A percentile compares a stretch with the other conserved stretches of the same genome.
Conservation (phyloP, 2,113 vertebrate species). For the Charadrius vociferus region DNA sequence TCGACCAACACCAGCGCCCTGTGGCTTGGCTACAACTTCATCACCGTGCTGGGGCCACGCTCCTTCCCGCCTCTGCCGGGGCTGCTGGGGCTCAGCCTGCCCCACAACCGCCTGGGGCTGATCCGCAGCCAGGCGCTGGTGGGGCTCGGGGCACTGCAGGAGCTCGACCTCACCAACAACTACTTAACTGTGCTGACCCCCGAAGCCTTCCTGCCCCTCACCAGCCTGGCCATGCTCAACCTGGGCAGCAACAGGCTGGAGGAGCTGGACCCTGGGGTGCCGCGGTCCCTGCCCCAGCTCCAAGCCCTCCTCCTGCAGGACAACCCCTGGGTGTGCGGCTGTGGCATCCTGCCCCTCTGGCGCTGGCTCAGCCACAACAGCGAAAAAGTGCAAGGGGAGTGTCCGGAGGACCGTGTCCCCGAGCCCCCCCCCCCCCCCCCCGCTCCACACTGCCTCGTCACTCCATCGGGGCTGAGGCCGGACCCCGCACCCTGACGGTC, state of each 20-base stretch:
- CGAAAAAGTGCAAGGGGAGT: constrained; percentile 70
- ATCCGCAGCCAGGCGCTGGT: constrained; percentile 72
- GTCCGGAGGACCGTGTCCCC: not conserved
- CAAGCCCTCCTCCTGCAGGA: constrained; percentile 55
- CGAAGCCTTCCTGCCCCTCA: constrained; percentile 65
- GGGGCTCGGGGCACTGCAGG: constrained; percentile 56
- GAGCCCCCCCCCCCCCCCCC: not conserved
- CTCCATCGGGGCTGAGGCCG: not conserved
- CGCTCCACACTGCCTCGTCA: rapidly evolving
- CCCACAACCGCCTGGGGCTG: constrained; percentile 61
- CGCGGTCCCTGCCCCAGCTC: constrained; percentile 50
- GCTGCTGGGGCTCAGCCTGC: constrained; percentile 67
- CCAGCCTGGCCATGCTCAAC: constrained; percentile 52
- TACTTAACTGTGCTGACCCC: constrained; percentile 48
- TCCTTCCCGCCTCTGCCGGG: constrained; percentile 28
- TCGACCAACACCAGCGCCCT: constrained; percentile 11
- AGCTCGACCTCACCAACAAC: constrained; percentile 77
- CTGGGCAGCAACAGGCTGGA: constrained; percentile 67
- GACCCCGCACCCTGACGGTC: not conserved
- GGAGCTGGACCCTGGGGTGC: constrained; percentile 30
- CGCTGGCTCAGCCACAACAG: constrained; percentile 70
- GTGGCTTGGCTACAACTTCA: constrained; percentile 68
- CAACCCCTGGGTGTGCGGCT: constrained; percentile 79
- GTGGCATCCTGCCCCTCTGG: constrained; percentile 73
- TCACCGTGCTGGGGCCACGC: constrained; percentile 6